Evolutionary conservation across 2,113 vertebrate genomes (phyloP).

Genomic region (Otus sunia): DNA sequence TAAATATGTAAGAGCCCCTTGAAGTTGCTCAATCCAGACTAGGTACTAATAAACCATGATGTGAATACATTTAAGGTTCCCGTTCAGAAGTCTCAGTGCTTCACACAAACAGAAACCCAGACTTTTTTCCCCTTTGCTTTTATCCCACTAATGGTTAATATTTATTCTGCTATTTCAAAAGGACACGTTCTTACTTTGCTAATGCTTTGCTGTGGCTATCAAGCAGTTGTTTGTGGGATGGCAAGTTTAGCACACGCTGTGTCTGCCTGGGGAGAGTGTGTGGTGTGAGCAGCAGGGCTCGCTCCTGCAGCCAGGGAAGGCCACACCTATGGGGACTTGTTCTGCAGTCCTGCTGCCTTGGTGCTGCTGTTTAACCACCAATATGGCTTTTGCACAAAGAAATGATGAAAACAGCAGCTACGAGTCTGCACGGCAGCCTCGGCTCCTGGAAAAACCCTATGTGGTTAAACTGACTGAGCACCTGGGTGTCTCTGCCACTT

Average conservation of each 20-base stretch:
- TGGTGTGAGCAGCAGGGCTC: not conserved
- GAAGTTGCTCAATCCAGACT: not conserved
- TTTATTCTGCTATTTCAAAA: not conserved
- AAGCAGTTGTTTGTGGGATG: not conserved
- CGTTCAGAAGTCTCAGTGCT: not conserved
- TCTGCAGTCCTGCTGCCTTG: not conserved
- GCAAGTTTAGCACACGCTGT: not conserved
- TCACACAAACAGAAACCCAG: not conserved
- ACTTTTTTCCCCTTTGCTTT: not conserved
- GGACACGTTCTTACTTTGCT: not conserved
- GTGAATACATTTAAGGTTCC: not conserved
- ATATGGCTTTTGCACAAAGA: fast-evolving
- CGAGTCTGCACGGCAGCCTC: not conserved
- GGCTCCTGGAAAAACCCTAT: not conserved
- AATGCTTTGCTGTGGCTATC: not conserved
- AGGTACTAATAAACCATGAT: not conserved
- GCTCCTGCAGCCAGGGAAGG: not conserved
- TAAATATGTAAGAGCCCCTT: not conserved
- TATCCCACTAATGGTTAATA: not conserved
- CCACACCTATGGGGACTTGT: fast-evolving
- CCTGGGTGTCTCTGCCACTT: not conserved
- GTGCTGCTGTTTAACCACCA: not conserved
- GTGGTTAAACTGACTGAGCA: not conserved
- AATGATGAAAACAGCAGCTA: not conserved
- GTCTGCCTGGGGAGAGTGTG: not conserved